phyloP scores from a whole-genome alignment of 2,113 vertebrate species.

The Mustela lutreola region DNA sequence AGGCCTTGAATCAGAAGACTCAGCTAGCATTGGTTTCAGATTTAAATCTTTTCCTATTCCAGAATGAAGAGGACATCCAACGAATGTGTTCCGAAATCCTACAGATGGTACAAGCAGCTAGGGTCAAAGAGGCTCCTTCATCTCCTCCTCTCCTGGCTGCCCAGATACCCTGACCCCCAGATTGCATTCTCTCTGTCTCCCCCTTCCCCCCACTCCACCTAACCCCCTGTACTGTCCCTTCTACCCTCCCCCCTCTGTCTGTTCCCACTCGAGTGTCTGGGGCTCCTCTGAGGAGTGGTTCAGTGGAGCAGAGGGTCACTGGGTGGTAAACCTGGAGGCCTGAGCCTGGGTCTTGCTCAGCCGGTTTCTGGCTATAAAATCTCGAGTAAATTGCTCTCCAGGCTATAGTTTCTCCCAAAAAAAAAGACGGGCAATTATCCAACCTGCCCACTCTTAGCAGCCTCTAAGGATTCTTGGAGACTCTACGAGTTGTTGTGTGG shows the following conservation, averaged over 20 bases:
- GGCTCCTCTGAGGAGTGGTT: neutral
- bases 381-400: neutral
- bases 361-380: neutral
- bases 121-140: neutral
- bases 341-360: neutral
- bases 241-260: neutral
- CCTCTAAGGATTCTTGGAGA: neutral
- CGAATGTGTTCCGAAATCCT: neutral
- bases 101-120: conserved; percentile 12
- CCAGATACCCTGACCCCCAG: neutral
- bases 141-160: neutral
- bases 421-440: neutral
- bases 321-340: neutral
- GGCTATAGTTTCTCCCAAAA: neutral
- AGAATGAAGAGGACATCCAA: conserved; percentile 16
- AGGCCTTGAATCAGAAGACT: neutral
- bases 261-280: neutral
- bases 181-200: neutral
- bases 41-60: neutral
- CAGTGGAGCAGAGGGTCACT: neutral
- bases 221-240: neutral
- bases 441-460: neutral
- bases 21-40: neutral
- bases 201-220: neutral
- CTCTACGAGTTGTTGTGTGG: neutral